Evolutionary conservation across 2,113 vertebrate species (phyloP).

Genomic region (Atrichornis clamosus): DNA sequence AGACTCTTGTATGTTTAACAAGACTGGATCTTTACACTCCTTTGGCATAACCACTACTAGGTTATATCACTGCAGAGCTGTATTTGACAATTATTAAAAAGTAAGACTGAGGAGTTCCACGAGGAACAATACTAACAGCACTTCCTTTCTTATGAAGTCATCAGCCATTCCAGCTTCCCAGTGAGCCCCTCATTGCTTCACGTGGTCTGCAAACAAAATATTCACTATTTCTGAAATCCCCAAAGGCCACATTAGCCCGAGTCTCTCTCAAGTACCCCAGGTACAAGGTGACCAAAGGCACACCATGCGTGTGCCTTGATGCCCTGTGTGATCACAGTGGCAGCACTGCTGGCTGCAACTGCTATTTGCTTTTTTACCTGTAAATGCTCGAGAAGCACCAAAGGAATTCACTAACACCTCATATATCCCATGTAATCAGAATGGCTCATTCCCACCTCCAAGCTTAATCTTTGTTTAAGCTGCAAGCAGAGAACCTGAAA

Average conservation of each 20-base stretch:
- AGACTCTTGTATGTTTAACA: not conserved
- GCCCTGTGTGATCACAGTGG: not conserved
- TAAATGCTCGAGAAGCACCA: not conserved
- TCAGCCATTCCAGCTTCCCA: not conserved
- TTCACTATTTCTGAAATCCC: not conserved
- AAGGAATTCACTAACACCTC: not conserved
- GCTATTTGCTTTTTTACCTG: not conserved
- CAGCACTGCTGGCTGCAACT: not conserved
- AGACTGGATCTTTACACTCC: not conserved
- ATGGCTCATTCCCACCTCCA: not conserved
- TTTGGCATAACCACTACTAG: not conserved
- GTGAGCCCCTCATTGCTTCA: not conserved
- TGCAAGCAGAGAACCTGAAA: not conserved
- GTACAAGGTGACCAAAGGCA: not conserved
- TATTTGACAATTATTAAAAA: not conserved
- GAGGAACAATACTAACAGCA: not conserved
- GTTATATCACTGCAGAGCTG: not conserved
- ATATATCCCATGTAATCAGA: not conserved
- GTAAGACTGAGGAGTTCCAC: not conserved
- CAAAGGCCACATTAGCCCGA: not conserved
- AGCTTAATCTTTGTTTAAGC: not conserved
- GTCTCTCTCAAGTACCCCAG: not conserved
- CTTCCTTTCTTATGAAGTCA: not conserved
- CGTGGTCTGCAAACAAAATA: not conserved
- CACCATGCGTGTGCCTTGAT: rapidly evolving